Evolutionary conservation across 2,888 invertebrate species (phyloP).

Genomic region (Hipparchia semele): DNA sequence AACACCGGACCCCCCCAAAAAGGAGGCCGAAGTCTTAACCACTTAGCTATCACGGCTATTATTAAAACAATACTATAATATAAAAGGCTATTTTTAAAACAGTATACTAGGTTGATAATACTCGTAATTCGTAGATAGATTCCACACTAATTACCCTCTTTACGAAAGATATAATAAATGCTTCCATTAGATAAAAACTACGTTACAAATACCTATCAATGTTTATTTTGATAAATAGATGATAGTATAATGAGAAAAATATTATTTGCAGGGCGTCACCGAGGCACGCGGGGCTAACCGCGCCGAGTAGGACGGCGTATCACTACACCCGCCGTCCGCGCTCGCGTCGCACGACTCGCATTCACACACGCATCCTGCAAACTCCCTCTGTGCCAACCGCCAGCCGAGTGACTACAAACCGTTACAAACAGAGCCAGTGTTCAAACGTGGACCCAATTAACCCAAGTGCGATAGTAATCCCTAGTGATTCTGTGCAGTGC

Average conservation of each 20-base stretch:
- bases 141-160: constrained; percentile 5
- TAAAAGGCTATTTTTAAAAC: background rate
- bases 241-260: constrained; percentile 41
- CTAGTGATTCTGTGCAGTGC: constrained; percentile 73
- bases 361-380: constrained; percentile 67
- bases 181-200: constrained; percentile 23
- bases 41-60: too few species aligned
- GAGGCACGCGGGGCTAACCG: constrained; percentile 72
- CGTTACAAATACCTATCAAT: constrained; percentile 20
- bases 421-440: constrained; percentile 52
- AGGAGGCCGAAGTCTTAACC: too few species aligned
- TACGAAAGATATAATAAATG: constrained; percentile 11
- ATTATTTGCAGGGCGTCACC: constrained; percentile 71
- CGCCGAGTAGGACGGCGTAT: constrained; percentile 61
- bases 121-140: constrained; percentile 6
- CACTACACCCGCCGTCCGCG: constrained; percentile 72
- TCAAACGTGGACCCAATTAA: constrained; percentile 49
- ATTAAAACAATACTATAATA: background rate
- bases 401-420: constrained; percentile 49
- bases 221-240: constrained; percentile 35
- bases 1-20: too few species aligned
- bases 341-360: constrained; percentile 75
- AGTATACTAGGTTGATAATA: constrained; percentile 5
- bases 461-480: constrained; percentile 61
- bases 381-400: constrained; percentile 50